Evolutionary conservation across 2,888 invertebrate species (phyloP).

Genomic region (Epsilonema sp.): DNA sequence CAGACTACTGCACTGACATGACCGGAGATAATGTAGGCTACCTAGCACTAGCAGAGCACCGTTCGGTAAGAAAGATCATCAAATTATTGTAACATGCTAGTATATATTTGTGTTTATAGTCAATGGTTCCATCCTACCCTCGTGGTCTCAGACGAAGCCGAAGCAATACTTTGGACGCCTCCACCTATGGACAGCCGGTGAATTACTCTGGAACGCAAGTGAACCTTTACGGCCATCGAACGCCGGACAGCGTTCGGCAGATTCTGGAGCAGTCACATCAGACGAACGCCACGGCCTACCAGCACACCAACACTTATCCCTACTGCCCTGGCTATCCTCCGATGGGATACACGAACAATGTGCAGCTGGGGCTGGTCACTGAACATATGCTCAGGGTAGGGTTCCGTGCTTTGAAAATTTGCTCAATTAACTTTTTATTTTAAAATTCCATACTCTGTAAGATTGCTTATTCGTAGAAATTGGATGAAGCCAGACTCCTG

Average conservation of each 20-base stretch:
- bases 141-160: no score
- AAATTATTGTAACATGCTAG: no score
- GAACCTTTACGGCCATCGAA: slow-evolving; percentile 29
- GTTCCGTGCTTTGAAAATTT: no score
- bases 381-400: slow-evolving; percentile 26
- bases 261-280: background rate
- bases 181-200: no score
- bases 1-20: no score
- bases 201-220: slow-evolving; percentile 34
- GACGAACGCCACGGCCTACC: background rate
- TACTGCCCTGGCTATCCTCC: slow-evolving; percentile 5
- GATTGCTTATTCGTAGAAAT: background rate
- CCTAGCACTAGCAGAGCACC: no score
- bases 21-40: no score
- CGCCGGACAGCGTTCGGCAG: slow-evolving; percentile 1
- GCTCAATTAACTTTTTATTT: background rate
- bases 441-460: background rate
- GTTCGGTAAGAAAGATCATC: no score
- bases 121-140: no score
- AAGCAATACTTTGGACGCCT: no score
- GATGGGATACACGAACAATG: slow-evolving; percentile 3
- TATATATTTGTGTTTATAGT: no score
- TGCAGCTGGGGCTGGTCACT: slow-evolving; percentile 29
- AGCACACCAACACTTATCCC: background rate
- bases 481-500: background rate